Conservation (phyloP, 1,140 invertebrate genomes). For the Helicoverpa zea region DNA sequence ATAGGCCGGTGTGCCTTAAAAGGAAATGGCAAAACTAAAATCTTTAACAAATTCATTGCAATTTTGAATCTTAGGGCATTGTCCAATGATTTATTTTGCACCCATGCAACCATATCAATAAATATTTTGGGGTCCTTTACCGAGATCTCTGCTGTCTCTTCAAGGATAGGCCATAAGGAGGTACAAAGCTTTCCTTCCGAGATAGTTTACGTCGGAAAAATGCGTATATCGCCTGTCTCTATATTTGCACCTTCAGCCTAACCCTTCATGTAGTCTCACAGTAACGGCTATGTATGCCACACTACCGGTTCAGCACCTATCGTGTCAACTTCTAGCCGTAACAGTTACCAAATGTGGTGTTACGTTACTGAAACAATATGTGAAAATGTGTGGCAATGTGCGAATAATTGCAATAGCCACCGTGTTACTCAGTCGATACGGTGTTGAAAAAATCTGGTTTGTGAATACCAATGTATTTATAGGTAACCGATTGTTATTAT, state of each 20-base stretch:
- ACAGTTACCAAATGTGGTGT: constrained; percentile 20
- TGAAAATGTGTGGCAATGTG: constrained; percentile 19
- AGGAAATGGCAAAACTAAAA: too few relatives aligned
- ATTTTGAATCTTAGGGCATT: too few relatives aligned
- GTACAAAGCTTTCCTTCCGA: too few relatives aligned
- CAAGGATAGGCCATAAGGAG: too few relatives aligned
- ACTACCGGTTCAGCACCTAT: constrained; percentile 4
- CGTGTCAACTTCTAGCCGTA: constrained; percentile 22
- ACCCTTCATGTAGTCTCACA: neutral
- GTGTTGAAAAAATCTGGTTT: constrained; percentile 12
- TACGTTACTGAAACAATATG: constrained; percentile 20
- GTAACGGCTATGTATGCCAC: neutral
- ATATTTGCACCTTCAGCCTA: neutral
- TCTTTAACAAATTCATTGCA: too few relatives aligned
- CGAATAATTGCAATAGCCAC: neutral
- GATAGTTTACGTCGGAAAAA: too few relatives aligned
- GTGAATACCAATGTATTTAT: neutral
- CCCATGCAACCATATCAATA: too few relatives aligned
- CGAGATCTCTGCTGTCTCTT: too few relatives aligned
- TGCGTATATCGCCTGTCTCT: too few relatives aligned
- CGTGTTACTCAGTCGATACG: constrained; percentile 7
- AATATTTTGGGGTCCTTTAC: too few relatives aligned
- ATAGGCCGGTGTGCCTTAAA: too few relatives aligned
- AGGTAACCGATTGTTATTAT: neutral
- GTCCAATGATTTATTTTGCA: too few relatives aligned